Evolutionary conservation across 2,113 vertebrate species (phyloP).

Genomic region (Lepisosteus oculatus): DNA sequence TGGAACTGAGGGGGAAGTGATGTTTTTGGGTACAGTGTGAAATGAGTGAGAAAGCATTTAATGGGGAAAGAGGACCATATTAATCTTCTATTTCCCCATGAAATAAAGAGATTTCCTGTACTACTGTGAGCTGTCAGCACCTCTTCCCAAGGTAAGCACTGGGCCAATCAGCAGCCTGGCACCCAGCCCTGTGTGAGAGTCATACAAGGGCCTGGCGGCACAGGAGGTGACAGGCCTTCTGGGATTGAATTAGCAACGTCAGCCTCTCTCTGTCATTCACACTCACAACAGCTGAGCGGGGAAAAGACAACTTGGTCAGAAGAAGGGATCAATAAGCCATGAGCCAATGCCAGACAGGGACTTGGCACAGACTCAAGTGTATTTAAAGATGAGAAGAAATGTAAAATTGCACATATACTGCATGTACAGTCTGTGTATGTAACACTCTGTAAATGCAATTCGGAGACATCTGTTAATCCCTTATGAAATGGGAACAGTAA

Average conservation of each 20-base stretch:
- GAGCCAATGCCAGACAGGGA: background rate
- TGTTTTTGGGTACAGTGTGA: too few species aligned
- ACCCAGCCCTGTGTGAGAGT: background rate
- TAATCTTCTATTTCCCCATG: too few species aligned
- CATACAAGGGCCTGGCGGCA: too few species aligned
- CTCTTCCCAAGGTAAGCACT: background rate
- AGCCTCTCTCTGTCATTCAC: constrained; percentile 5
- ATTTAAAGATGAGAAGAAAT: too few species aligned
- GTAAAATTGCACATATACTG: too few species aligned
- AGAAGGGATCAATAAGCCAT: background rate
- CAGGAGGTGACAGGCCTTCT: background rate
- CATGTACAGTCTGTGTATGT: too few species aligned
- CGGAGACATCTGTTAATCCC: too few species aligned
- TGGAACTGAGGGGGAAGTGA: too few species aligned
- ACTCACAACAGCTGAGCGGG: background rate
- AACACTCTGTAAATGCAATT: too few species aligned
- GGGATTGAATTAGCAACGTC: constrained; percentile 3
- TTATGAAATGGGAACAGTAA: too few species aligned
- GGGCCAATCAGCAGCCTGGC: background rate
- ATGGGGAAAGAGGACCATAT: background rate
- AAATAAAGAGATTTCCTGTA: too few species aligned
- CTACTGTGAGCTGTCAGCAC: background rate
- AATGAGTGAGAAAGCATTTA: background rate
- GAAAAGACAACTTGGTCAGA: too few species aligned
- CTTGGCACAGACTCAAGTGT: background rate